These are phyloP conservation scores for Furnarius figulus DNA, from an alignment of 2,113 vertebrate genomes.

Conservation along the genomic window DNA sequence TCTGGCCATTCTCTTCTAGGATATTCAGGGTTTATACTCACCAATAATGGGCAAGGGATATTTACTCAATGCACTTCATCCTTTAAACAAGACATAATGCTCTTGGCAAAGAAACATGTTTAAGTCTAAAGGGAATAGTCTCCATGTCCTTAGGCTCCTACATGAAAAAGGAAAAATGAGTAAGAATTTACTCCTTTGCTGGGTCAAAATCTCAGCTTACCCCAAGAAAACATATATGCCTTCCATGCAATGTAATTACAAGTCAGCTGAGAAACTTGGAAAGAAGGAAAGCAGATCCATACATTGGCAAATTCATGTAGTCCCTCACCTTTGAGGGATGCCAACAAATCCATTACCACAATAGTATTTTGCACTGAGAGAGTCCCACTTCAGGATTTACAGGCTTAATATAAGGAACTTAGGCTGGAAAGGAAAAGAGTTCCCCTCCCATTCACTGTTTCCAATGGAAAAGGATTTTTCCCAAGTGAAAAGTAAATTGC, in stretches of 20 bases:
- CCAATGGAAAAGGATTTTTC: conserved; percentile 48
- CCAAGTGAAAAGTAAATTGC: conserved; percentile 68
- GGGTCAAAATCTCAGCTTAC: conserved; percentile 25
- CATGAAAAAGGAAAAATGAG: not conserved
- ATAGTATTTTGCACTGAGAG: not conserved
- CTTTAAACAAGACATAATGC: not conserved
- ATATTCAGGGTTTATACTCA: not conserved
- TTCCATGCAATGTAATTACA: conserved; percentile 39
- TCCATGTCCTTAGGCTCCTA: not conserved
- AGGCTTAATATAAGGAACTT: conserved; percentile 52
- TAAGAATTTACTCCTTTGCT: not conserved
- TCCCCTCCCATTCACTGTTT: conserved; percentile 23
- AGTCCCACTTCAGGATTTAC: conserved; percentile 47
- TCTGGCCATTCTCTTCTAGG: not conserved
- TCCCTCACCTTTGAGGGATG: conserved; percentile 62
- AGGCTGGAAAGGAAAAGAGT: conserved; percentile 1
- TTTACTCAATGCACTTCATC: not conserved
- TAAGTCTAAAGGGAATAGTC: not conserved
- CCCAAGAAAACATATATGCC: conserved; percentile 2
- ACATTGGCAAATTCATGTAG: conserved; percentile 13
- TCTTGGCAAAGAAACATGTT: not conserved
- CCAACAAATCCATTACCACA: conserved; percentile 68
- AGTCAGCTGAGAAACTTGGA: conserved; percentile 57
- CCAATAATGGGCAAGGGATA: not conserved
- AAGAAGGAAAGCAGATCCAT: conserved; percentile 68